A percentile compares a stretch with the other conserved stretches of the same genome.
Evolutionary conservation across 2,888 invertebrate genomes (phyloP).

Genomic region (Augiades crinisus): DNA sequence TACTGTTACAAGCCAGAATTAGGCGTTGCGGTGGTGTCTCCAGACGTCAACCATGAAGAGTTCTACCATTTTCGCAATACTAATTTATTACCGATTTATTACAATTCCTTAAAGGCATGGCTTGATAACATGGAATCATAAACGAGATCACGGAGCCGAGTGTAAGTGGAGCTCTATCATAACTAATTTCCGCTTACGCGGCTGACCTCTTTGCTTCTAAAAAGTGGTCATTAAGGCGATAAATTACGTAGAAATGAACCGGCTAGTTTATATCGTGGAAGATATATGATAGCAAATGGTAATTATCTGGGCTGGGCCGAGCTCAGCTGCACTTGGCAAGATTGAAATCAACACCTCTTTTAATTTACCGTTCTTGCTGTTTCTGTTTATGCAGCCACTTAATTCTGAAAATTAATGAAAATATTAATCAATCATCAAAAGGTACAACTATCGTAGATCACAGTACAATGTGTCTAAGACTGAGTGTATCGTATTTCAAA

Average conservation of each 20-base stretch:
- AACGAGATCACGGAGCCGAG: background rate
- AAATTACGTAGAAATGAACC: conserved; percentile 15
- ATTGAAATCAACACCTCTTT: conserved; percentile 6
- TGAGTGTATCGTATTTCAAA: no score
- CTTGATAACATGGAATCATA: background rate
- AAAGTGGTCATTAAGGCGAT: conserved; percentile 22
- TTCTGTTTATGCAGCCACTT: no score
- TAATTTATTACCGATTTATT: no score
- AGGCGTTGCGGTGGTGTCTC: no score
- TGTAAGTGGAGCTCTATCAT: background rate
- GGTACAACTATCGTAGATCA: no score
- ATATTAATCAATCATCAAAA: no score
- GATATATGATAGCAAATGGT: conserved; percentile 20
- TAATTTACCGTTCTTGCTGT: background rate
- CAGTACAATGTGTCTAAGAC: no score
- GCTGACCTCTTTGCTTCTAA: conserved; percentile 4
- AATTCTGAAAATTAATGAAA: no score
- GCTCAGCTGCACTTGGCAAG: conserved; percentile 7
- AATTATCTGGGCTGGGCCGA: conserved; percentile 16
- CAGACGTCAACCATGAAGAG: no score
- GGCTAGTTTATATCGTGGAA: conserved; percentile 9
- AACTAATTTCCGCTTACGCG: conserved; percentile 5
- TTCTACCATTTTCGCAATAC: no score
- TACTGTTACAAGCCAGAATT: no score
- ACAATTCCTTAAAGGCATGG: background rate